phyloP scores from a whole-genome alignment of 1,140 invertebrate species.

The Lepidurus apus region DNA sequence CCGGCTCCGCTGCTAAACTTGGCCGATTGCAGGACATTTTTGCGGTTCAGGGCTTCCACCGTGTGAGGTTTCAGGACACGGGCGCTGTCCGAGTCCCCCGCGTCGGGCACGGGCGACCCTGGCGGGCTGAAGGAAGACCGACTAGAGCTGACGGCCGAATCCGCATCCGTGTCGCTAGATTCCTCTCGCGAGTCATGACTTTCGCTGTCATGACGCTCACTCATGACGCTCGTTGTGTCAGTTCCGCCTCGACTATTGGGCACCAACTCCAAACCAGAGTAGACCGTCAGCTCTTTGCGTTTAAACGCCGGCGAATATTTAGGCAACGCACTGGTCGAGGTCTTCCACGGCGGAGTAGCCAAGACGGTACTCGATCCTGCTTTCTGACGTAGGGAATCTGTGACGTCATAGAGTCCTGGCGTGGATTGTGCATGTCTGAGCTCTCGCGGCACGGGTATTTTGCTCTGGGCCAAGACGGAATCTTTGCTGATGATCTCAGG shows the following conservation, averaged over 20 bases:
- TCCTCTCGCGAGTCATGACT: constrained; percentile 35
- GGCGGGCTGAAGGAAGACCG: constrained; percentile 51
- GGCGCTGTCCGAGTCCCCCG: constrained; percentile 33
- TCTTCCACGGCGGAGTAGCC: constrained; percentile 45
- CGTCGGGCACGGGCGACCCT: constrained; percentile 46
- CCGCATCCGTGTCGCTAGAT: constrained; percentile 41
- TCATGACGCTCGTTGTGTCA: background rate
- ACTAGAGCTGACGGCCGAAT: constrained; percentile 74
- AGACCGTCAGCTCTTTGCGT: constrained; percentile 63
- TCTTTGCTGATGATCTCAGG: constrained; percentile 73
- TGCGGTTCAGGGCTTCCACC: constrained; percentile 73
- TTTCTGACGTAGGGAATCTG: constrained; percentile 25
- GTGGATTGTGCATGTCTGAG: constrained; percentile 23
- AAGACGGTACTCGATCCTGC: background rate
- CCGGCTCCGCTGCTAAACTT: constrained; percentile 67
- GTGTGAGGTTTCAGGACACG: constrained; percentile 67
- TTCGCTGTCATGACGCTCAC: constrained; percentile 36
- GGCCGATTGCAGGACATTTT: constrained; percentile 79
- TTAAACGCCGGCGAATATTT: constrained; percentile 81
- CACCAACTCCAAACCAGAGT: constrained; percentile 43
- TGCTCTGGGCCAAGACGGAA: constrained; percentile 40
- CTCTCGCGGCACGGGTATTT: background rate
- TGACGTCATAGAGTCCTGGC: constrained; percentile 1
- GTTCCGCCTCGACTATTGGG: constrained; percentile 41
- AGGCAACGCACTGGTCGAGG: constrained; percentile 48